A percentile compares a stretch with the other conserved stretches of the same genome.
Conservation (phyloP, 2,888 invertebrate species). For the Cephus pygmeus region DNA sequence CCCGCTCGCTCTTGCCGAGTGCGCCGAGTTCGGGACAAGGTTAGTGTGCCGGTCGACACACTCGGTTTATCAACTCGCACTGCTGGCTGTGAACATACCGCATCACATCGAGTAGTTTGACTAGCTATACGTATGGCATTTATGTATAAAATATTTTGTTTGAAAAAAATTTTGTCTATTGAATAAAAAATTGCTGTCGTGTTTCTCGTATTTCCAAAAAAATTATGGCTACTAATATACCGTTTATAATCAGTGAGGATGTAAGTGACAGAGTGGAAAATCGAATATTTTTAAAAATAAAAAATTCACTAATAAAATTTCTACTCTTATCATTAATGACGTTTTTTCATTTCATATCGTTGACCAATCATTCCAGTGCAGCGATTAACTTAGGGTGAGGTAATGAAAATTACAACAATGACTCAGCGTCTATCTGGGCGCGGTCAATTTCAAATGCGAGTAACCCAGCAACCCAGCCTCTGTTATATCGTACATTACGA, state of each 20-base stretch:
- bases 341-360: neutral
- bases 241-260: neutral
- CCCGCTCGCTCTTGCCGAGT: constrained; percentile 10
- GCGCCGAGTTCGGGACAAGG: constrained; percentile 51
- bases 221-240: too few species aligned
- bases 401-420: neutral
- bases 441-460: neutral
- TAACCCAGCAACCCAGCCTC: neutral
- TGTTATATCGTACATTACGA: constrained; percentile 17
- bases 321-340: neutral
- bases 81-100: neutral
- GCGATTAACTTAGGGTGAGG: neutral
- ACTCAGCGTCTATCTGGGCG: neutral
- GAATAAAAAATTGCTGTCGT: neutral
- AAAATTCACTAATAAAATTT: neutral
- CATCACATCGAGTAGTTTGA: neutral
- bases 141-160: neutral
- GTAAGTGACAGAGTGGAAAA: neutral
- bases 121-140: neutral
- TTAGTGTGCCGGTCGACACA: constrained; percentile 51
- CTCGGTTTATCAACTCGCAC: constrained; percentile 34
- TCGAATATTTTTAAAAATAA: neutral
- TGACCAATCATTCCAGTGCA: neutral
- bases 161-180: neutral
- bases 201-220: neutral